Evolutionary conservation across 1,140 invertebrate genomes (phyloP).

Genomic region (Drosophila triauraria): DNA sequence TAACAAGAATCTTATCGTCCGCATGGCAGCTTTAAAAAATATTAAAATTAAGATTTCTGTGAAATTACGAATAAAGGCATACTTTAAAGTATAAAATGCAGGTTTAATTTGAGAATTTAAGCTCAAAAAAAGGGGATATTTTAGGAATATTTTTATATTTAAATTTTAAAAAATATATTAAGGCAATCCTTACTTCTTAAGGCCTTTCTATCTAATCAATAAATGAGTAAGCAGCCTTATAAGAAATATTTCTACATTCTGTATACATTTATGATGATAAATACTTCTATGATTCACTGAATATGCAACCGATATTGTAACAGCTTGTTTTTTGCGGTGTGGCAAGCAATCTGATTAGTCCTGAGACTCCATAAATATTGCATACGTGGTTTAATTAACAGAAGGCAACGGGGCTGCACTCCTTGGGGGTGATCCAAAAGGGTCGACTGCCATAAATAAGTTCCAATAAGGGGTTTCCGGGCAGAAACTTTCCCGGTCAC

Average conservation of each 20-base stretch:
- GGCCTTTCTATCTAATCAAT: background rate
- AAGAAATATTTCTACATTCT: background rate
- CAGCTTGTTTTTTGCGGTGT: constrained; percentile 16
- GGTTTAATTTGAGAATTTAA: background rate
- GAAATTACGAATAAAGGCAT: background rate
- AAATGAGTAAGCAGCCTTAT: background rate
- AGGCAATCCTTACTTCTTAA: background rate
- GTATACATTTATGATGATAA: too few relatives aligned
- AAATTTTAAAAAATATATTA: background rate
- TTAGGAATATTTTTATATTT: background rate
- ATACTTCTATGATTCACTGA: background rate
- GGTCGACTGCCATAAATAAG: constrained; percentile 29
- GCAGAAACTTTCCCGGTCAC: constrained; percentile 11
- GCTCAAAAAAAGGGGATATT: too few relatives aligned
- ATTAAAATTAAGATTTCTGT: background rate
- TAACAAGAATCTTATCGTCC: background rate
- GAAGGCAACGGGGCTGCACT: constrained; percentile 15
- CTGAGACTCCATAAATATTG: constrained; percentile 35
- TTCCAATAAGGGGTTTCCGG: background rate
- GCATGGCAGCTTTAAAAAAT: background rate
- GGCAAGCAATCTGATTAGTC: constrained; percentile 10
- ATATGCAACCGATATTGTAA: background rate
- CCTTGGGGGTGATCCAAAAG: constrained; percentile 24
- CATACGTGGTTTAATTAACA: constrained; percentile 51
- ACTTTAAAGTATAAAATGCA: too few relatives aligned